These are phyloP conservation scores for Sebastes reedi DNA, from an alignment of 2,797 vertebrate genomes.

Conservation along the genomic window DNA sequence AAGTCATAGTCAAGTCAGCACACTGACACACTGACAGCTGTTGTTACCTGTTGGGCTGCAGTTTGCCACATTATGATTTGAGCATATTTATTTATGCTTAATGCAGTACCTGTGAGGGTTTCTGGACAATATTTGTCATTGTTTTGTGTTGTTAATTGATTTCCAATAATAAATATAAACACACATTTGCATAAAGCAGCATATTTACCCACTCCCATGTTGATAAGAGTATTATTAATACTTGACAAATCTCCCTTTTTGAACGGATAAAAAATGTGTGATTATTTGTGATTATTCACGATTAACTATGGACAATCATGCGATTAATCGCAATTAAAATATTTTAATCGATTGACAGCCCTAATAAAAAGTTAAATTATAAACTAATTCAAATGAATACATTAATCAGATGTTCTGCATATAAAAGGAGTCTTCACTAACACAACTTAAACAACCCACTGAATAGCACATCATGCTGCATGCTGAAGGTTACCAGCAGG, in stretches of 20 bases:
- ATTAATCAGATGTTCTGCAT: background rate
- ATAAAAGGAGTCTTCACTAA: background rate
- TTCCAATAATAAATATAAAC: too few relatives aligned
- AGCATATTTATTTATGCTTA: too few relatives aligned
- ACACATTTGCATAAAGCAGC: too few relatives aligned
- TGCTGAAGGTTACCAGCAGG: constrained; percentile 60
- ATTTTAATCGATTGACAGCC: background rate
- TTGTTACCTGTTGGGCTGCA: too few relatives aligned
- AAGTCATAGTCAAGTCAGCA: too few relatives aligned
- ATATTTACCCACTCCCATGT: too few relatives aligned
- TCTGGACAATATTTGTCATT: too few relatives aligned
- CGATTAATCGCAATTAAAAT: background rate
- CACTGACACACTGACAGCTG: too few relatives aligned
- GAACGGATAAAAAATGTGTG: background rate
- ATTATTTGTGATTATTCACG: background rate
- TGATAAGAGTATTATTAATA: background rate
- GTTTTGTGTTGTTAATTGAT: too few relatives aligned
- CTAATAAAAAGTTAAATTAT: background rate
- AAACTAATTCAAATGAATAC: background rate
- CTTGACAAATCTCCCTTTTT: background rate
- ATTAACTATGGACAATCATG: background rate
- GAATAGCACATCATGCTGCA: background rate
- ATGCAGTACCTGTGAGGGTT: too few relatives aligned
- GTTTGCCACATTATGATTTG: too few relatives aligned
- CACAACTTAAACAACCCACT: background rate